phyloP scores from a whole-genome alignment of 2,797 vertebrate genomes.

The Moxostoma hubbsi region DNA sequence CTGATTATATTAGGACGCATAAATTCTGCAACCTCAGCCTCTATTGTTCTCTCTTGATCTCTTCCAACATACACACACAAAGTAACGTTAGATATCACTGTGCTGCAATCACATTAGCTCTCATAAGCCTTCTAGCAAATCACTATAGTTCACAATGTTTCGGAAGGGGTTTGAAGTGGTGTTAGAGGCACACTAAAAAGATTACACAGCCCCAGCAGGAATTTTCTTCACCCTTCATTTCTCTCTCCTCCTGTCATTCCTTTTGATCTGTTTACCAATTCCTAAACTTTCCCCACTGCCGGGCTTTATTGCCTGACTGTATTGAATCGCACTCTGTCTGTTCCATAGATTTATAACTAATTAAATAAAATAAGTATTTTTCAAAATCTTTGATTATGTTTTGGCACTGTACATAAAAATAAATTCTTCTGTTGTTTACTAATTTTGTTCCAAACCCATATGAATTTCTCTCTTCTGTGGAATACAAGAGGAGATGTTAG shows the following conservation, averaged over 20 bases:
- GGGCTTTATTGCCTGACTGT: constrained; percentile 43
- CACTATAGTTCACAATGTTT: constrained; percentile 26
- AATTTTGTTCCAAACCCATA: too few species aligned
- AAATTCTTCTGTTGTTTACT: too few species aligned
- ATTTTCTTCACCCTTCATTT: constrained; percentile 48
- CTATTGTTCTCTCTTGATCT: constrained; percentile 40
- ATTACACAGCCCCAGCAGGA: constrained; percentile 53
- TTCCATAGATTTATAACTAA: constrained; percentile 11
- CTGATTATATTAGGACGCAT: constrained; percentile 48
- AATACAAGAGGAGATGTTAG: too few species aligned
- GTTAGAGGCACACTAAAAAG: constrained; percentile 45
- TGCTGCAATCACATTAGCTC: constrained; percentile 49
- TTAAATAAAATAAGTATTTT: background rate
- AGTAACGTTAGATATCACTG: constrained; percentile 40
- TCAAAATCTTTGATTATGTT: background rate
- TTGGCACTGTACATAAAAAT: background rate
- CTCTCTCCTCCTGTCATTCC: constrained; percentile 36
- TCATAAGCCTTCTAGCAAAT: constrained; percentile 45
- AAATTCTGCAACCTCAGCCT: constrained; percentile 34
- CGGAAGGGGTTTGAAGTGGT: constrained; percentile 29
- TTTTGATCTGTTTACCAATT: constrained; percentile 43
- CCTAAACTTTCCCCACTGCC: constrained; percentile 37
- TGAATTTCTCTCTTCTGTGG: too few species aligned
- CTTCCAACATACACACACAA: constrained; percentile 21
- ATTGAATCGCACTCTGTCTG: constrained; percentile 7